Conservation (phyloP, 2,888 invertebrate species). For the Cheilosia soror region DNA sequence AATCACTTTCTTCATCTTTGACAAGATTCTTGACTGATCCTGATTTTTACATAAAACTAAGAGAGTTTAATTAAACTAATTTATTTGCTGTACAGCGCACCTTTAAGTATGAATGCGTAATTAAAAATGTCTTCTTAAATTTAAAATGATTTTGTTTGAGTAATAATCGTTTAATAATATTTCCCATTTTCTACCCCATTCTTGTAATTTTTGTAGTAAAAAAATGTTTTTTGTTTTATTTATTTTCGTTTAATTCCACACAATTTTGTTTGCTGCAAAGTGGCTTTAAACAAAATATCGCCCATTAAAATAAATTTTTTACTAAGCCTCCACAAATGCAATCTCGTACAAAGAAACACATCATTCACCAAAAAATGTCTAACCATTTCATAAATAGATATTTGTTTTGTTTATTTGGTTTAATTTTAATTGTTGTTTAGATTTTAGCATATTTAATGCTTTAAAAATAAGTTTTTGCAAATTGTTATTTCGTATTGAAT, state of each 20-base stretch:
- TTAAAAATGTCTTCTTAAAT: conserved; percentile 20
- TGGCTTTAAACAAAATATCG: conserved; percentile 52
- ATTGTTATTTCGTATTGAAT: conserved; percentile 36
- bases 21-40: too few species aligned
- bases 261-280: conserved; percentile 47
- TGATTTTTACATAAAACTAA: too few species aligned
- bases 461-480: conserved; percentile 30
- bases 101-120: conserved; percentile 42
- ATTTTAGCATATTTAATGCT: conserved; percentile 56
- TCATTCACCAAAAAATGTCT: conserved; percentile 60
- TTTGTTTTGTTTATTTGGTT: conserved; percentile 57
- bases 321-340: conserved; percentile 55
- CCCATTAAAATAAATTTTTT: conserved; percentile 26
- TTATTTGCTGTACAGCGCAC: too few species aligned
- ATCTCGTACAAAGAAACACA: conserved; percentile 66
- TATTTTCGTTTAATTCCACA: conserved; percentile 14
- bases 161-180: conserved; percentile 35
- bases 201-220: conserved; percentile 47
- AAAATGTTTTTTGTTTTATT: conserved; percentile 12
- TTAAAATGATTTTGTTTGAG: conserved; percentile 26
- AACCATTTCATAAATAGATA: conserved; percentile 33
- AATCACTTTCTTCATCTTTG: too few species aligned
- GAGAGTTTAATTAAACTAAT: too few species aligned
- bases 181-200: conserved; percentile 23
- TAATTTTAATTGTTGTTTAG: conserved; percentile 42